phyloP scores from a whole-genome alignment of 2,113 vertebrate genomes.

The Jaculus jaculus region DNA sequence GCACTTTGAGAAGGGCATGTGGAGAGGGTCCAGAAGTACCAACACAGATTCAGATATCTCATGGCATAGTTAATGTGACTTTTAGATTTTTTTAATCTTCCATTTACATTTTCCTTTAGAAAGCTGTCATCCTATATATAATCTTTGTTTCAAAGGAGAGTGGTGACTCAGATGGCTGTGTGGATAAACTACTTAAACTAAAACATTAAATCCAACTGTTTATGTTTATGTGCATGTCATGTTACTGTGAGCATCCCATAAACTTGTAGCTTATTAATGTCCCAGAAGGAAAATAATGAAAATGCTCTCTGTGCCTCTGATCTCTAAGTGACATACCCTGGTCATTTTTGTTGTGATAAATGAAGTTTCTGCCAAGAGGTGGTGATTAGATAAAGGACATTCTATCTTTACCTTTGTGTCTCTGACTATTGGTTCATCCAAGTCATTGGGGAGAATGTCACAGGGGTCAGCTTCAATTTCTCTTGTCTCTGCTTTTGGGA shows the following conservation, averaged over 20 bases:
- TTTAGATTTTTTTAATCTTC: slow-evolving; percentile 56
- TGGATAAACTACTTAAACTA: slow-evolving; percentile 61
- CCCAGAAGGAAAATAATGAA: not conserved
- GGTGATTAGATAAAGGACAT: not conserved
- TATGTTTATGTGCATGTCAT: not conserved
- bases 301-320: not conserved
- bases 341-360: not conserved
- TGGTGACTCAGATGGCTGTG: slow-evolving; percentile 55
- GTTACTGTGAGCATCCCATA: not conserved
- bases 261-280: slow-evolving; percentile 13
- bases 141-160: slow-evolving; percentile 20
- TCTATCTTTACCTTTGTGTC: not conserved
- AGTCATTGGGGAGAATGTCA: not conserved
- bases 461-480: not conserved
- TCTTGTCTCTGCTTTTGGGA: not conserved
- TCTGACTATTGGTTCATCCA: not conserved
- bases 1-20: not conserved
- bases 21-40: not conserved
- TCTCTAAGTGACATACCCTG: not conserved
- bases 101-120: slow-evolving; percentile 54
- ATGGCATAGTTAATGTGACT: slow-evolving; percentile 24
- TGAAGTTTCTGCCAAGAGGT: not conserved
- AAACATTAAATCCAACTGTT: slow-evolving; percentile 47
- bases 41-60: slow-evolving; percentile 33
- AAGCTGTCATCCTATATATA: slow-evolving; percentile 24